Base-by-base conservation (phyloP, 2,888 invertebrate genomes). In the Ephialtes manifestator region DNA sequence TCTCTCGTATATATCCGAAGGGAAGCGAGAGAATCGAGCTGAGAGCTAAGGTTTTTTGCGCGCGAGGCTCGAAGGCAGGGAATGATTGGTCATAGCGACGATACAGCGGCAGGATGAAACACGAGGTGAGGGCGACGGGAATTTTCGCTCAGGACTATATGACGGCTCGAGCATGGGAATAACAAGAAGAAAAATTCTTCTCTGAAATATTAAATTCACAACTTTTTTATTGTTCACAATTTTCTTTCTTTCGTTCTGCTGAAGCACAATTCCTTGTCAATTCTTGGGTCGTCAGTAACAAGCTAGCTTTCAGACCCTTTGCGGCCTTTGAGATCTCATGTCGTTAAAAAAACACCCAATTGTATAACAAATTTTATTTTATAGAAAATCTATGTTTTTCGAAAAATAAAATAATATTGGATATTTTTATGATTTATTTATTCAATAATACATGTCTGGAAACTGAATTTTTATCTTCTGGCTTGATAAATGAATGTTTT, bases 1-100 rank as follows among this genome's bases (percentile, higher is more conserved):
- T 87, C 84, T 71, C 77, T 24, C 53, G 60, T 60, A 46, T 20
- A 81, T 28, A 63, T 71, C 71, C 81, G 78, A 82, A 83, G 84
- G 78, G 84, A 86, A 82, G 63, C 82, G 78, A 53, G 76, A 65
- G 71, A 85, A 85, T 65, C 78, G 68, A 78, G 31, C 74, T 60
- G 68, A 53, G 67, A 72, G 67, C 39, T 18, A 63, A 63, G 39
- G 43, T 81, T 77, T 85, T 86, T 83, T 84, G 74, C 68, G 31
- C 28, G 63, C 76, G 55, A 76, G 11, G 72, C 58, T 58, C 55
- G 76, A 81, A 78, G 63, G 77, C 63, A 67, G 24, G 48, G 74
- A 67, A 48, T 67, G 71, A 68, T 60, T 48, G 58, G 48, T 63
- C 11, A 20, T 53, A 60, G 60, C 24, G 51, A 60, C 48, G 71